A percentile compares a stretch with the other conserved stretches of the same genome.
These are phyloP conservation scores for Euthynnus affinis DNA, from an alignment of 2,797 vertebrate species.

Conservation along the genomic window DNA sequence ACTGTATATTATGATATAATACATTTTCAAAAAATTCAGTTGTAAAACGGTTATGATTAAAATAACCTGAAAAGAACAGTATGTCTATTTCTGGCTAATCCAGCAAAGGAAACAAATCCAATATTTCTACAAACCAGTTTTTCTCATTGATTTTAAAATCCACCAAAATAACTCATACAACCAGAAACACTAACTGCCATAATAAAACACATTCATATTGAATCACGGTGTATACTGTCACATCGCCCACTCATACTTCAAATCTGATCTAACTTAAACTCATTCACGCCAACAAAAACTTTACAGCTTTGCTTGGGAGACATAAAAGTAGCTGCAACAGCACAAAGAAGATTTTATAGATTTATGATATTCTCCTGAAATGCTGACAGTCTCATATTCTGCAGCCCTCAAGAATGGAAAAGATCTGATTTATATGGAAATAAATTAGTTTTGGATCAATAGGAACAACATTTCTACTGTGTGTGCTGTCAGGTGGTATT, in stretches of 20 bases:
- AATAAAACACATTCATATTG: background rate
- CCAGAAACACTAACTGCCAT: background rate
- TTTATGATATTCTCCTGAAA: slow-evolving; percentile 1
- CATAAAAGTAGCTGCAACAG: too few species aligned
- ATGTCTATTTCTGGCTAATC: background rate
- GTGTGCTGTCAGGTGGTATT: slow-evolving; percentile 2
- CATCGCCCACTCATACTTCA: too few species aligned
- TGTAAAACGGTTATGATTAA: background rate
- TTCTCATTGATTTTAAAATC: background rate
- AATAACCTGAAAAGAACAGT: too few species aligned
- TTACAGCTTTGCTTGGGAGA: background rate
- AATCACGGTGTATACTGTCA: background rate
- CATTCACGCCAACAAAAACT: too few species aligned
- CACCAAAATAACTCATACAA: background rate
- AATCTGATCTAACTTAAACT: too few species aligned
- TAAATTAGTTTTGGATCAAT: slow-evolving; percentile 42
- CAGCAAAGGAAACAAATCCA: background rate
- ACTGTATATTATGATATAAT: too few species aligned
- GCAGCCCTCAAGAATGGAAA: background rate
- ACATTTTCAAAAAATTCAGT: background rate
- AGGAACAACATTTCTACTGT: slow-evolving; percentile 32
- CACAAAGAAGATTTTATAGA: slow-evolving; percentile 6
- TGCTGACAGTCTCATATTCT: background rate
- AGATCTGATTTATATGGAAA: slow-evolving; percentile 17
- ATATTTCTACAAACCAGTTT: background rate